These are phyloP conservation scores for Slavum lentiscoides DNA, from an alignment of 2,888 invertebrate species.

Conservation along the genomic window DNA sequence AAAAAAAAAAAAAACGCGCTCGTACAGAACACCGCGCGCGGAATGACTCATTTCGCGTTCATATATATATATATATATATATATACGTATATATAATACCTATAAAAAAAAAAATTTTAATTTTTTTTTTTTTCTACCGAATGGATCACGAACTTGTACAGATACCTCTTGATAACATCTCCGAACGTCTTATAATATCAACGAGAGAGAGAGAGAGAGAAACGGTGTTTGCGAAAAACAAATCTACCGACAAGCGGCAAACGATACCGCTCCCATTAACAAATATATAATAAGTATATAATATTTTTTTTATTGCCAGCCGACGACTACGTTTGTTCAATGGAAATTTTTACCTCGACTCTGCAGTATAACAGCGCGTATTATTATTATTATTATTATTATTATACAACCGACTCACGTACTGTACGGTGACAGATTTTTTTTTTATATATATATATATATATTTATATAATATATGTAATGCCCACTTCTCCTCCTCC, in stretches of 20 bases:
- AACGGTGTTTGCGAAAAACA: constrained; percentile 37
- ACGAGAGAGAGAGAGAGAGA: not conserved
- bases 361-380: no score
- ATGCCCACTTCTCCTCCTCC: constrained; percentile 23
- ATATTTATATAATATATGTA: constrained; percentile 7
- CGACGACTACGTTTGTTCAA: constrained; percentile 43
- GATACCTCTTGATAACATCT: constrained; percentile 41
- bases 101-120: no score
- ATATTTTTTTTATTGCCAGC: constrained; percentile 28
- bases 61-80: no score
- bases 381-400: not conserved
- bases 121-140: constrained; percentile 7
- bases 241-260: constrained; percentile 29
- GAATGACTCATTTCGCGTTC: no score
- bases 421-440: constrained; percentile 48
- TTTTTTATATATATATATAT: constrained; percentile 30
- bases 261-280: constrained; percentile 49
- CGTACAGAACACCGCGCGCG: no score
- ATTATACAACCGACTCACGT: constrained; percentile 45
- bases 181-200: constrained; percentile 8
- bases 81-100: no score
- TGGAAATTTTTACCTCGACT: constrained; percentile 15
- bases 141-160: constrained; percentile 39
- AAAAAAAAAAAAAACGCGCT: no score
- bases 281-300: not conserved